phyloP scores from a whole-genome alignment of 2,797 vertebrate species.

The Trichosurus vulpecula region DNA sequence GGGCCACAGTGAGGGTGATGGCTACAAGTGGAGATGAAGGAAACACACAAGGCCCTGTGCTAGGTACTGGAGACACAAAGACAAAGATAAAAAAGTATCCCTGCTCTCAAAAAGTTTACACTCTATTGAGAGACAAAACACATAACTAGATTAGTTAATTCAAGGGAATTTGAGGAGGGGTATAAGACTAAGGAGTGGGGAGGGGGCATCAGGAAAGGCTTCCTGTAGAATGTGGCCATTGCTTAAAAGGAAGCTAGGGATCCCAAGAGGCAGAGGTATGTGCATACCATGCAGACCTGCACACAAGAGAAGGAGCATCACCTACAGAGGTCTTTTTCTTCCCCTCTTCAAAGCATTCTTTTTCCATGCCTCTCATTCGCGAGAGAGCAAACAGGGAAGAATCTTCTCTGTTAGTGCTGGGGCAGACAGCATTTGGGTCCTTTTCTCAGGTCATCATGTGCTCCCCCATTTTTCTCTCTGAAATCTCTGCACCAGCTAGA shows the following conservation, averaged over 20 bases:
- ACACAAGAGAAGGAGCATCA: neutral
- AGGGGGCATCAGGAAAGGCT: neutral
- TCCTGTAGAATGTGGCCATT: neutral
- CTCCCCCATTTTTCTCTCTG: neutral
- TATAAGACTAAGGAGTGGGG: neutral
- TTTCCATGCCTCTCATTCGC: neutral
- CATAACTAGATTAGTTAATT: neutral
- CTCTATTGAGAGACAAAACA: neutral
- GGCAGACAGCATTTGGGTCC: neutral
- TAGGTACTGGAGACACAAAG: neutral
- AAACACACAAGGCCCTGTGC: fast-evolving
- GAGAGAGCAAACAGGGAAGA: neutral
- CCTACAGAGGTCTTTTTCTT: neutral
- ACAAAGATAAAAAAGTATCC: neutral
- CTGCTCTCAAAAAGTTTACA: neutral
- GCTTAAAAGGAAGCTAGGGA: neutral
- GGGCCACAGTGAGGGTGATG: fast-evolving
- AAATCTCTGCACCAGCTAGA: neutral
- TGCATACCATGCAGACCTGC: no score
- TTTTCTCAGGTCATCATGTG: neutral
- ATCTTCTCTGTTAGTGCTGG: neutral
- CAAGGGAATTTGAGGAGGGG: neutral
- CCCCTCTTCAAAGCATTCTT: neutral
- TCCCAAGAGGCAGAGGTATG: no score
- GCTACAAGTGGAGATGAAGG: fast-evolving